These are phyloP conservation scores for Hirundo rustica DNA, from an alignment of 2,797 vertebrate species.

Conservation along the genomic window DNA sequence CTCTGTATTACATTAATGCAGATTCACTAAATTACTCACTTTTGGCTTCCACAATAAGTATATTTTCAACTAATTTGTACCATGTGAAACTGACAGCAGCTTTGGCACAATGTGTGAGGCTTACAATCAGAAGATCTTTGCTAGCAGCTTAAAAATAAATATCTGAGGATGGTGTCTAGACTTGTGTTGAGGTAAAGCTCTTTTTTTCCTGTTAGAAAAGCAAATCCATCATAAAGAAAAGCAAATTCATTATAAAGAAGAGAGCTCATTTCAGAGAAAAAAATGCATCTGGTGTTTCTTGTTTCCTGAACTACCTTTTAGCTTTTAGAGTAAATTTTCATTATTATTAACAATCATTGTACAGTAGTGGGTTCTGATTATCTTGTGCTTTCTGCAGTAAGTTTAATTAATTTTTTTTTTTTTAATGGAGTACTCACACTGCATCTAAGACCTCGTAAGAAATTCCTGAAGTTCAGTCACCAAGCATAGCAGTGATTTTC, in stretches of 20 bases:
- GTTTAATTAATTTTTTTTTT: not conserved
- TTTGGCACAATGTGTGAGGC: slow-evolving; percentile 6
- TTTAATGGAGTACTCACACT: not conserved
- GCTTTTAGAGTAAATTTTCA: not conserved
- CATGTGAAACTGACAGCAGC: slow-evolving; percentile 22
- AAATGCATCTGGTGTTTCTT: not conserved
- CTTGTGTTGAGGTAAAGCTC: slow-evolving; percentile 1
- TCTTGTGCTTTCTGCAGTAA: not conserved
- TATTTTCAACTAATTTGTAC: slow-evolving; percentile 35
- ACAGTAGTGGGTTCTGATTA: not conserved
- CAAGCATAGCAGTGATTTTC: not conserved
- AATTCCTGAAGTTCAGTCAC: not conserved
- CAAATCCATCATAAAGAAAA: not conserved
- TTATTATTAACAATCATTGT: not conserved
- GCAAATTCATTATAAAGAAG: not conserved
- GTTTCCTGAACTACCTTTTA: not conserved
- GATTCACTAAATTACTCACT: not conserved
- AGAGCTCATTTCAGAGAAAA: not conserved
- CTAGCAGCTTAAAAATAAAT: slow-evolving; percentile 39
- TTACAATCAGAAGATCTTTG: slow-evolving; percentile 1
- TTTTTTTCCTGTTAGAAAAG: not conserved
- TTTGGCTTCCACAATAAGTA: slow-evolving; percentile 29
- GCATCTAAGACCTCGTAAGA: not conserved
- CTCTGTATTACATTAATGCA: slow-evolving; percentile 5
- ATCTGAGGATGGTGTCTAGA: slow-evolving; percentile 29